Conservation (phyloP, 2,113 vertebrate species). For the Tiliqua scincoides region DNA sequence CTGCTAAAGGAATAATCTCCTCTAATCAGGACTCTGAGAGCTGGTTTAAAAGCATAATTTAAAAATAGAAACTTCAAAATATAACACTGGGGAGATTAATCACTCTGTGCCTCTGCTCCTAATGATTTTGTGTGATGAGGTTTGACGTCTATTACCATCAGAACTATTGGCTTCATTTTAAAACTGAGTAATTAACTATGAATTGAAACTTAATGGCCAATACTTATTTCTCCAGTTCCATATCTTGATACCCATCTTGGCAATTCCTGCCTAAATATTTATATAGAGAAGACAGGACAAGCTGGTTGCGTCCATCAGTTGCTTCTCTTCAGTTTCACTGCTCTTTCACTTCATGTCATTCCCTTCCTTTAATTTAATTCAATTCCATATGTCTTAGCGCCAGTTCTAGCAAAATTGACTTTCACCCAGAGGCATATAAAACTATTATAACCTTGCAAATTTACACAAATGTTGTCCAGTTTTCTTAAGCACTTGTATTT, state of each 20-base stretch:
- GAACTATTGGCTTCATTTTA: background rate
- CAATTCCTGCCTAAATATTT: constrained; percentile 29
- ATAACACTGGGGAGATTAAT: background rate
- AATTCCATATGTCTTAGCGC: background rate
- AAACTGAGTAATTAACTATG: constrained; percentile 13
- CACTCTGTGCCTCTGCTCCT: background rate
- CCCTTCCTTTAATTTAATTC: background rate
- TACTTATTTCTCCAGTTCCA: constrained; percentile 24
- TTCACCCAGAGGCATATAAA: no score
- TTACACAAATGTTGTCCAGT: background rate
- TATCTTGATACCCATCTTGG: background rate
- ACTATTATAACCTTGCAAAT: background rate
- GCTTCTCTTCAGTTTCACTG: background rate
- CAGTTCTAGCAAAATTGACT: background rate
- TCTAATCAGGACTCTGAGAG: constrained; percentile 23
- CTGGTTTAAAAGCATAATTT: background rate
- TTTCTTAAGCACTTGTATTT: background rate
- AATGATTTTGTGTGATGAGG: constrained; percentile 5
- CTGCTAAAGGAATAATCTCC: background rate
- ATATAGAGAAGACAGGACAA: background rate
- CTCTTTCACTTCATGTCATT: background rate
- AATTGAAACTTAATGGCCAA: constrained; percentile 10
- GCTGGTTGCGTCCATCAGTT: background rate
- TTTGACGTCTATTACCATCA: constrained; percentile 8
- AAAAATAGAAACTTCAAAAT: constrained; percentile 12